Conservation (phyloP, 2,113 vertebrate genomes). For the Platysteira castanea region DNA sequence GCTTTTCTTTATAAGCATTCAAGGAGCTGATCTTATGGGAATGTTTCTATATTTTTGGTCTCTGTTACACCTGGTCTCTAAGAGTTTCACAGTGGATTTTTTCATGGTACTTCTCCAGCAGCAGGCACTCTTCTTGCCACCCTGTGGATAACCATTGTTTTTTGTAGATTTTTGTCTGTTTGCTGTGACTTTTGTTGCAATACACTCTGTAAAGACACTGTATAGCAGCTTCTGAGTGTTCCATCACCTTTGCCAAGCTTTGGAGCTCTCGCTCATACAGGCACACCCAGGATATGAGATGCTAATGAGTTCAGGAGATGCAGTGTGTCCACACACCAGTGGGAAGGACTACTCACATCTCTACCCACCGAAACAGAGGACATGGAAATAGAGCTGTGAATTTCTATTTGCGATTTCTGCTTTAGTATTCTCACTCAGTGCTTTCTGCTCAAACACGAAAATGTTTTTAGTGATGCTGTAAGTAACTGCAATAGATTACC, state of each 20-base stretch:
- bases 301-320: background rate
- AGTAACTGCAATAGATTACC: background rate
- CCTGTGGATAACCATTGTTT: background rate
- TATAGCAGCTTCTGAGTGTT: background rate
- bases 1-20: background rate
- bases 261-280: background rate
- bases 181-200: background rate
- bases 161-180: background rate
- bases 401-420: background rate
- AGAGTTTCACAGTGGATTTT: background rate
- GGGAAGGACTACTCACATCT: conserved; percentile 5
- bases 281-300: background rate
- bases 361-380: background rate
- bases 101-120: background rate
- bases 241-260: background rate
- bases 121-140: background rate
- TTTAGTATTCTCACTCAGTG: background rate
- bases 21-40: background rate
- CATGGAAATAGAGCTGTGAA: background rate
- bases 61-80: background rate
- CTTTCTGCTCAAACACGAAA: background rate
- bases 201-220: rapidly evolving
- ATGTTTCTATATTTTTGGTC: background rate
- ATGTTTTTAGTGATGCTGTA: background rate
- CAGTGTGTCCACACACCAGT: background rate